Conservation (phyloP, 2,113 vertebrate genomes). For the Urocitellus parryii region DNA sequence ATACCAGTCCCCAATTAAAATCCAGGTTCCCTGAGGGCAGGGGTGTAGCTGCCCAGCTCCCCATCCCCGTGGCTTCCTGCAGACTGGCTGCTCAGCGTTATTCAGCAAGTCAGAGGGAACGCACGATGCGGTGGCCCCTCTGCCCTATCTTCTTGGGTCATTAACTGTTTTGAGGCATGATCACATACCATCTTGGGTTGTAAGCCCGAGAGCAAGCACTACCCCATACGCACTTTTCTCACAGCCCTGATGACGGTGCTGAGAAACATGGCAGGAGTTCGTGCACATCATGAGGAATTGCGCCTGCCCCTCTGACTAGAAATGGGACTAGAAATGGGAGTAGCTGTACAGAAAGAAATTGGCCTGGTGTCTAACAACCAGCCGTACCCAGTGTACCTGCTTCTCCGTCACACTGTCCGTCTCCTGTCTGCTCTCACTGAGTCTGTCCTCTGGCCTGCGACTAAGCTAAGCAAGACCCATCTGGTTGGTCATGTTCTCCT, state of each 20-base stretch:
- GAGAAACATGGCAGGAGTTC: not conserved
- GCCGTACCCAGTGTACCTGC: not conserved
- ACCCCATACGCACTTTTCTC: too few relatives aligned
- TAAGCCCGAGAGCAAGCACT: not conserved
- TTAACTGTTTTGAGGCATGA: not conserved
- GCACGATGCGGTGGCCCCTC: not conserved
- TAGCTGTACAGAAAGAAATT: slow-evolving; percentile 14
- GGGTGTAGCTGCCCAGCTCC: not conserved
- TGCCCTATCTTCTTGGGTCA: not conserved
- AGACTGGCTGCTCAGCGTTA: not conserved
- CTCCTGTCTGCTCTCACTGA: not conserved
- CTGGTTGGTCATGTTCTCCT: too few relatives aligned
- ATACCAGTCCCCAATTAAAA: not conserved
- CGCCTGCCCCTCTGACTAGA: not conserved
- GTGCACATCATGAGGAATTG: slow-evolving; percentile 45
- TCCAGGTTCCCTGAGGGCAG: not conserved
- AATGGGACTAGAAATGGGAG: not conserved
- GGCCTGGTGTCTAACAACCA: too few relatives aligned
- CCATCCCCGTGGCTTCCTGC: not conserved
- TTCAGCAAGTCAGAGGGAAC: not conserved
- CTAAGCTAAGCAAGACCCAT: slow-evolving; percentile 56
- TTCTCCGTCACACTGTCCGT: slow-evolving; percentile 8
- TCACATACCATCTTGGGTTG: not conserved
- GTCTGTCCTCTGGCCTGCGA: slow-evolving; percentile 56
- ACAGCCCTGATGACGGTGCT: not conserved